Percentiles rank a stretch among this genome's conserved stretches.
Evolutionary conservation across 1,140 invertebrate genomes (phyloP).

Genomic region (Bombus fervidus): DNA sequence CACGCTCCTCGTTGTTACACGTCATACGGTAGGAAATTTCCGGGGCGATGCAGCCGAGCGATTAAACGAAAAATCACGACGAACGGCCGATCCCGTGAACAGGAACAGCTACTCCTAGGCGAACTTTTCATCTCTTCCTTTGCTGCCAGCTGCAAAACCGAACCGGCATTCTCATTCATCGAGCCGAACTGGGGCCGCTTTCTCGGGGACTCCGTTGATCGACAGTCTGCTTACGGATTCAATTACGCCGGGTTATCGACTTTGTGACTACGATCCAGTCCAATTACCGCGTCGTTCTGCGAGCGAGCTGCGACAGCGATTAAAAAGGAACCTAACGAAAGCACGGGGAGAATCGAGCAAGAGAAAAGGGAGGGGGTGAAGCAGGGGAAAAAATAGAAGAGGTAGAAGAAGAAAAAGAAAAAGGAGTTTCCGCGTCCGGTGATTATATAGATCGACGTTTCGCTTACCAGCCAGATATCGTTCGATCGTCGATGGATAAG

Average conservation of each 20-base stretch:
- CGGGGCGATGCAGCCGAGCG: conserved; percentile 18
- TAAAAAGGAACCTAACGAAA: conserved; percentile 42
- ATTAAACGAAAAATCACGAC: conserved; percentile 53
- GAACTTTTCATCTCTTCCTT: conserved; percentile 55
- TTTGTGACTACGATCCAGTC: conserved; percentile 66
- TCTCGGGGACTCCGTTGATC: conserved; percentile 50
- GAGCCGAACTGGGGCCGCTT: conserved; percentile 16
- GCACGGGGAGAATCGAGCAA: neutral
- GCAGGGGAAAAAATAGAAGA: neutral
- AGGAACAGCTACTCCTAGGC: neutral
- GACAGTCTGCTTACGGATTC: conserved; percentile 68
- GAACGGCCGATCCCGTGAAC: conserved; percentile 22
- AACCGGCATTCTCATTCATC: conserved; percentile 7
- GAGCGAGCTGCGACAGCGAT: conserved; percentile 60
- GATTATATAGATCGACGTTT: conserved; percentile 63
- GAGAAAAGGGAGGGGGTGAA: neutral
- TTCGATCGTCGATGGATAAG: conserved; percentile 42
- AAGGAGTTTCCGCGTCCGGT: conserved; percentile 39
- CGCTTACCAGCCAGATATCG: conserved; percentile 34
- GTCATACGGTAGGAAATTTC: conserved; percentile 34
- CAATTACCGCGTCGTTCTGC: conserved; percentile 60
- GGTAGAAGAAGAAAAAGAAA: neutral
- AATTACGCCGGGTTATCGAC: conserved; percentile 68
- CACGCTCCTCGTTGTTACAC: conserved; percentile 9
- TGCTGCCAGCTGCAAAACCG: conserved; percentile 49